These are phyloP conservation scores for Stegodyphus mimosarum DNA, from an alignment of 1,140 invertebrate species.

Conservation along the genomic window DNA sequence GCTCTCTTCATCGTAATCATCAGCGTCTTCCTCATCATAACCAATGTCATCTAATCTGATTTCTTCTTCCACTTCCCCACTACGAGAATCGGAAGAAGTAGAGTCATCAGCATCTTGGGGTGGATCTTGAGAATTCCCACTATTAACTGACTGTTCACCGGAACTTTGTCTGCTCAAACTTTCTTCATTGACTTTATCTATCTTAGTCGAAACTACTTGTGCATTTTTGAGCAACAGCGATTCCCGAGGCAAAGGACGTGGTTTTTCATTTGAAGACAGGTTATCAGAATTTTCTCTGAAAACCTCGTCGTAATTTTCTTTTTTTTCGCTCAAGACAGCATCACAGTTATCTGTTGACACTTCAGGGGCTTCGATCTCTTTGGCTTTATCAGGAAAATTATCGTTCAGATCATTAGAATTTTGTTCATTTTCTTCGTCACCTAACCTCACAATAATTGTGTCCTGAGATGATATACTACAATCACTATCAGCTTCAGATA, in stretches of 20 bases:
- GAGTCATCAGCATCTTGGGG: conserved; percentile 46
- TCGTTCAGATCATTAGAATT: neutral
- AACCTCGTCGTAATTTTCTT: conserved; percentile 21
- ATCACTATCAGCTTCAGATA: conserved; percentile 54
- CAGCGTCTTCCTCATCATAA: conserved; percentile 58
- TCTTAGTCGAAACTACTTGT: conserved; percentile 1
- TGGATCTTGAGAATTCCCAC: conserved; percentile 29
- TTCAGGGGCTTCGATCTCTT: neutral
- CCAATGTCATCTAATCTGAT: conserved; percentile 52
- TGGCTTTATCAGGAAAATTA: neutral
- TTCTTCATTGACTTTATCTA: conserved; percentile 19
- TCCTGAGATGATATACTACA: conserved; percentile 57
- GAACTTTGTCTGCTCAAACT: conserved; percentile 44
- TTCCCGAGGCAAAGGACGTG: conserved; percentile 20
- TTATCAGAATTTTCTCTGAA: neutral
- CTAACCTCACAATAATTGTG: conserved; percentile 42
- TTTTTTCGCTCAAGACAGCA: neutral
- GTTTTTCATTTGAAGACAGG: neutral
- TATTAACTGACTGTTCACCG: conserved; percentile 37
- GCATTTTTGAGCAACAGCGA: conserved; percentile 12
- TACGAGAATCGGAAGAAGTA: conserved; percentile 44
- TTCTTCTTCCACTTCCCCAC: conserved; percentile 56
- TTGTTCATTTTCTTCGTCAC: conserved; percentile 37
- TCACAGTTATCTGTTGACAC: neutral
- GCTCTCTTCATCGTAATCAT: conserved; percentile 56